A percentile compares a stretch with the other conserved stretches of the same genome.
phyloP scores from a whole-genome alignment of 2,888 invertebrate genomes.

The Tyria jacobaeae region DNA sequence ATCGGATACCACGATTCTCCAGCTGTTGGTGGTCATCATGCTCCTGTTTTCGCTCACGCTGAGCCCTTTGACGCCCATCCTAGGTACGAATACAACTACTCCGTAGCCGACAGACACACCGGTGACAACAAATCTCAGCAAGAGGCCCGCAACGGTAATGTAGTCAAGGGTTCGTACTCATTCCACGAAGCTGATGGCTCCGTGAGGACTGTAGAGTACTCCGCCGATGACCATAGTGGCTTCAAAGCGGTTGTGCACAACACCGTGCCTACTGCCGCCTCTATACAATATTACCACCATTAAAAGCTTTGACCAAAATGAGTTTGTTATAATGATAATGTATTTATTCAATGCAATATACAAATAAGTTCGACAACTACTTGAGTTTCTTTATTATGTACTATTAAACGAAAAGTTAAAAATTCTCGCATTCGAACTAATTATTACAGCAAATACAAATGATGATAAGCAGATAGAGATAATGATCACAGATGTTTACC shows the following conservation, averaged over 20 bases:
- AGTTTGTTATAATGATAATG: no score
- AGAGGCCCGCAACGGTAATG: slow-evolving; percentile 84
- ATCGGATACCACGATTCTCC: slow-evolving; percentile 43
- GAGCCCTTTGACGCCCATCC: slow-evolving; percentile 73
- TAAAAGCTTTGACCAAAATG: neutral
- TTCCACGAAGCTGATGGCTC: slow-evolving; percentile 86
- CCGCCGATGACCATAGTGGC: slow-evolving; percentile 84
- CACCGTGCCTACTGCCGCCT: slow-evolving; percentile 65
- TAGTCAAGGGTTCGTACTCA: slow-evolving; percentile 85
- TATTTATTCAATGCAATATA: no score
- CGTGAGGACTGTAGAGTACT: slow-evolving; percentile 84
- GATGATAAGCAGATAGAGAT: no score
- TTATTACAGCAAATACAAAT: no score
- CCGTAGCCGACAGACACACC: slow-evolving; percentile 85
- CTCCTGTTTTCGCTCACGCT: slow-evolving; percentile 48
- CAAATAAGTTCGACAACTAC: no score
- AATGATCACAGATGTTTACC: no score
- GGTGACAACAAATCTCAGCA: slow-evolving; percentile 86
- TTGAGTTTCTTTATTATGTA: no score
- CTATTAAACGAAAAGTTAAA: no score
- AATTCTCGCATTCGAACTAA: no score
- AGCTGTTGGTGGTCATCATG: slow-evolving; percentile 28
- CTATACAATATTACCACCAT: slow-evolving; percentile 40
- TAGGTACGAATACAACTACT: slow-evolving; percentile 84
- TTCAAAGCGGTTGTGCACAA: slow-evolving; percentile 77